phyloP scores from a whole-genome alignment of 2,888 invertebrate genomes.

The Diaperis boleti region DNA sequence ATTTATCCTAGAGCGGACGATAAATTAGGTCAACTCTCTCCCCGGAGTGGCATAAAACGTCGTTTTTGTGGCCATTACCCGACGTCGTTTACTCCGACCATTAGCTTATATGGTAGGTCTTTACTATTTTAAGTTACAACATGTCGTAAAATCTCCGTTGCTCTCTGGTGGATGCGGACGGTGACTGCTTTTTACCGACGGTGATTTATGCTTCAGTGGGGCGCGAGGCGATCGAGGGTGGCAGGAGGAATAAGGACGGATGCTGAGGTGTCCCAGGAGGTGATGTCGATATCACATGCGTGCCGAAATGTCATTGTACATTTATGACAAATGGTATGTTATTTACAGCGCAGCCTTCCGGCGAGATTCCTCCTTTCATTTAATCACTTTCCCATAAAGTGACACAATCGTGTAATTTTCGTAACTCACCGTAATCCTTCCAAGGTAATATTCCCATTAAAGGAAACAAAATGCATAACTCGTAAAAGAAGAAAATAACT shows the following conservation, averaged over 20 bases:
- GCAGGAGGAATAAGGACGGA: background rate
- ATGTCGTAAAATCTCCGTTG: slow-evolving; percentile 39
- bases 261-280: no score
- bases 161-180: slow-evolving; percentile 39
- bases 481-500: no score
- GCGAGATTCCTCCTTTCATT: no score
- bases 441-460: no score
- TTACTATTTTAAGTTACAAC: slow-evolving; percentile 43
- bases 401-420: no score
- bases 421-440: no score
- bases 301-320: no score
- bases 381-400: no score
- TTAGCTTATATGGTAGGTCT: slow-evolving; percentile 41
- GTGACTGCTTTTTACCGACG: slow-evolving; percentile 33
- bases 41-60: slow-evolving; percentile 42
- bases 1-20: slow-evolving; percentile 40
- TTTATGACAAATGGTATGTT: no score
- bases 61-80: slow-evolving; percentile 44
- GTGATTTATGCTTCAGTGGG: slow-evolving; percentile 43
- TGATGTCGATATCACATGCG: no score
- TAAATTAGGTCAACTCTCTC: slow-evolving; percentile 48
- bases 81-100: slow-evolving; percentile 40
- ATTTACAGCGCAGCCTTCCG: no score
- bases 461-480: no score
- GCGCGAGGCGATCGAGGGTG: slow-evolving; percentile 37